Base-by-base conservation (phyloP, 2,797 vertebrate species). In the Mus caroli region DNA sequence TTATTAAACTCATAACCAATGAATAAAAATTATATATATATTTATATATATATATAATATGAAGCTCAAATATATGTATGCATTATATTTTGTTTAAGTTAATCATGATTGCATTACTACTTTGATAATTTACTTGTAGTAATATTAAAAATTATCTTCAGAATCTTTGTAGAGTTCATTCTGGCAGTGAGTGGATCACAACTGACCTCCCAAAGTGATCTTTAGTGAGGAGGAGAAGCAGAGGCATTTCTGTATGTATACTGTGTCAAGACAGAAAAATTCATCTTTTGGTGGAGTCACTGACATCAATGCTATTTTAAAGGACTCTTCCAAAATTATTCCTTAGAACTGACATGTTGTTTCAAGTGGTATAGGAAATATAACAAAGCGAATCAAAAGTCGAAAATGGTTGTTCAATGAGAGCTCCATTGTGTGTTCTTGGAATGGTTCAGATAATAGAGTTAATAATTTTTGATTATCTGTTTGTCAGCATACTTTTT, bases 301-400 rank as follows among this genome's bases (percentile, higher is more conserved):
- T 90, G 62, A 50, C n/a, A 76, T 88, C 78, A 94, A 40, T 60
- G 67, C 28, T 88, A 3, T 62, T 80, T 73, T 69, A 88, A 46
- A 20, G 3, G 73, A 69, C 43, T 20, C 84, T 93, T 88, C 17
- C 22, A 79, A 88, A 94, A 91, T 40, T 88, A 77, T 82, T 79
- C 4, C 19, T 60, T 84, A 78, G n/a, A 92, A 87, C 75, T 94
- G 62, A 95, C 90, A 77, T 90, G 46, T 71, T 94, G 71, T 92
- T 71, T 67, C 69, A 71, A 8, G 3, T 69, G 50, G 28, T 37
- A 22, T 69, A 80, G 60, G 91, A 94, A 93, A 94, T 19, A 91
- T 54, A 93, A 93, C 75, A 50, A 67, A 88, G 92, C 17, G 88
- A 52, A 94, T 43, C 46, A 62, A 92, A 91, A 20, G 54, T 77